Conservation (phyloP, 2,888 invertebrate species). For the Elmis aenea region DNA sequence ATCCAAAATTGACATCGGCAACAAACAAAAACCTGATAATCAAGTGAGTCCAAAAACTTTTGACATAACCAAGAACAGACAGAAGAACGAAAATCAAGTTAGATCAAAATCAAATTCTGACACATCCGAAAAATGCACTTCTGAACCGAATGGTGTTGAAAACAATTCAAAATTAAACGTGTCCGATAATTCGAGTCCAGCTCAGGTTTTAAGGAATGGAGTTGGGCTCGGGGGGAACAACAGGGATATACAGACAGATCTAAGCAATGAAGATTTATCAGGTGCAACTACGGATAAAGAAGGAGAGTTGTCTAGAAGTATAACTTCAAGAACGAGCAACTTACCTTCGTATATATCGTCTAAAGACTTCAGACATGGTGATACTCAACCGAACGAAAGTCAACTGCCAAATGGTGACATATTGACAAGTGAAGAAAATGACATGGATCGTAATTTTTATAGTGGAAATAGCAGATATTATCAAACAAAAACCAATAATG, state of each 20-base stretch:
- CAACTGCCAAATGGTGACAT: constrained; percentile 5
- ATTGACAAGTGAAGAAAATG: constrained; percentile 10
- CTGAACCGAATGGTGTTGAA: constrained; percentile 8
- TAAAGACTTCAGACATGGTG: constrained; percentile 46
- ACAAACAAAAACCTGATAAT: constrained; percentile 1
- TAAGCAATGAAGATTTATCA: constrained; percentile 7
- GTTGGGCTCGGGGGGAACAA: constrained; percentile 14
- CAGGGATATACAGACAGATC: not conserved
- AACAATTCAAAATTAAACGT: constrained; percentile 19
- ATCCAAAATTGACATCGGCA: too few relatives aligned
- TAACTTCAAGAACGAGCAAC: too few relatives aligned
- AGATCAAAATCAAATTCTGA: constrained; percentile 12
- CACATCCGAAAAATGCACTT: constrained; percentile 12
- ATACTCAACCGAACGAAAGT: constrained; percentile 25
- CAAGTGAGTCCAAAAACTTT: not conserved
- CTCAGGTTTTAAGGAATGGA: constrained; percentile 15
- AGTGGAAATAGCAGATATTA: constrained; percentile 14
- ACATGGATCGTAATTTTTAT: constrained; percentile 17
- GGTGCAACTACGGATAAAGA: constrained; percentile 4
- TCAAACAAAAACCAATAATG: constrained; percentile 16
- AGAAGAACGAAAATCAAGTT: too few relatives aligned
- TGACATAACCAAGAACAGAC: constrained; percentile 2
- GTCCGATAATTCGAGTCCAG: constrained; percentile 8
- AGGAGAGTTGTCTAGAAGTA: constrained; percentile 9
- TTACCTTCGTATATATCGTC: constrained; percentile 58